These are phyloP conservation scores for Holacanthella duospinosa DNA, from an alignment of 2,888 invertebrate species.

Conservation along the genomic window DNA sequence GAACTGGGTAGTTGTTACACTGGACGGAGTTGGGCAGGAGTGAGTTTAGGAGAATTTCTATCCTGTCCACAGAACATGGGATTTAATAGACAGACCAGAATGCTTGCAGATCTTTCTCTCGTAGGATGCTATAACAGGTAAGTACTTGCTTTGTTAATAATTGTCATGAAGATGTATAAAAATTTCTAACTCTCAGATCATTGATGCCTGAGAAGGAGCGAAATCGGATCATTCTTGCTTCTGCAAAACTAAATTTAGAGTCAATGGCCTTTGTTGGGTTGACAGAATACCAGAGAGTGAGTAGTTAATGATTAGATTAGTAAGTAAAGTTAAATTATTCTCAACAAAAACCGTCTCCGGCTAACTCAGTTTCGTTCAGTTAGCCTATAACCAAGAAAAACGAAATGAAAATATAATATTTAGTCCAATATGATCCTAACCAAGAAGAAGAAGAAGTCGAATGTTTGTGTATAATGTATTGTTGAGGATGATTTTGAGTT, in stretches of 20 bases:
- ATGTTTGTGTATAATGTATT: too few relatives aligned
- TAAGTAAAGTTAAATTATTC: too few relatives aligned
- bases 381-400: too few relatives aligned
- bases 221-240: conserved; percentile 77
- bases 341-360: too few relatives aligned
- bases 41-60: conserved; percentile 81
- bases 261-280: conserved; percentile 96
- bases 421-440: too few relatives aligned
- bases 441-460: too few relatives aligned
- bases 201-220: conserved; percentile 60
- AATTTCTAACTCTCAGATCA: conserved; percentile 45
- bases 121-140: conserved; percentile 81
- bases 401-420: too few relatives aligned
- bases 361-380: too few relatives aligned
- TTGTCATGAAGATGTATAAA: not conserved
- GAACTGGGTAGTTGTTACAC: conserved; percentile 74
- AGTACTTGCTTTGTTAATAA: not conserved
- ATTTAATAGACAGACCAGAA: conserved; percentile 89
- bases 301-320: not conserved
- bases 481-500: too few relatives aligned
- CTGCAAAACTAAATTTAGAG: conserved; percentile 87
- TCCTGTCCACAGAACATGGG: conserved; percentile 87
- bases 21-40: conserved; percentile 76
- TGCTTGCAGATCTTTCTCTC: conserved; percentile 89
- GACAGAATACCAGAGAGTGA: conserved; percentile 77